Base-by-base conservation (phyloP, 2,113 vertebrate species). In the Panthera leo region DNA sequence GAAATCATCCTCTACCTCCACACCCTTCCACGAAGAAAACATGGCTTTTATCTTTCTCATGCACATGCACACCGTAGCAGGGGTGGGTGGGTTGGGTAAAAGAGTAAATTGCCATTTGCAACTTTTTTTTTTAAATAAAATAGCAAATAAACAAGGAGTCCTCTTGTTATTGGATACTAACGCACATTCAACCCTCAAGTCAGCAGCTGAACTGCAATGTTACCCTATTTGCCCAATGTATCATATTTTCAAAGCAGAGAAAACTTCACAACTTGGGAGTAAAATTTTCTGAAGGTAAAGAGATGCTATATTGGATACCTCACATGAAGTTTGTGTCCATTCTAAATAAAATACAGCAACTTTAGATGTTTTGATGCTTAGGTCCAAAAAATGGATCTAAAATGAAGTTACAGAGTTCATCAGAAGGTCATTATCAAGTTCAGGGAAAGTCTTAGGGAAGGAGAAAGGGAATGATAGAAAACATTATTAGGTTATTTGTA, bases 21-120 rank as follows among this genome's bases (percentile, higher is more conserved):
- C 98, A 97, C 98, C 98, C 98, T 98, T 98, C 97, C 86, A 95
- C 94, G 96, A 97, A 97, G 98, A 91, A 98, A 97, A 96, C 95
- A 98, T 95, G 95, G 89, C 70, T 98, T 97, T 98, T 98, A 98
- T 98, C 98, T 98, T 97, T 94, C 75, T 97, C 75, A 97, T 91
- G 73, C 98, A 98, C 95, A 97, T 91, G 91, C 79, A 97, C 48
- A 95, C 79, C 39, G 94, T 82, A 91, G 88, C 42, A 27, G 8
- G 19, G 65, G 79, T 31, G 70, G 51, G 79, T 31, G 68, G 51
- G 19, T 29, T 9, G 25, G 23, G 45, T 10, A 29, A 75, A 65
- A 80, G 36, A 89, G 75, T 92, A 89, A 94, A 95, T 94, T 94
- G 84, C 85, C 78, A 91, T 88, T 95, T 95, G 91, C 68, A 51